Percentiles rank a stretch among this genome's conserved stretches.
Conservation (phyloP, 2,888 invertebrate genomes). For the Resseliella maxima region DNA sequence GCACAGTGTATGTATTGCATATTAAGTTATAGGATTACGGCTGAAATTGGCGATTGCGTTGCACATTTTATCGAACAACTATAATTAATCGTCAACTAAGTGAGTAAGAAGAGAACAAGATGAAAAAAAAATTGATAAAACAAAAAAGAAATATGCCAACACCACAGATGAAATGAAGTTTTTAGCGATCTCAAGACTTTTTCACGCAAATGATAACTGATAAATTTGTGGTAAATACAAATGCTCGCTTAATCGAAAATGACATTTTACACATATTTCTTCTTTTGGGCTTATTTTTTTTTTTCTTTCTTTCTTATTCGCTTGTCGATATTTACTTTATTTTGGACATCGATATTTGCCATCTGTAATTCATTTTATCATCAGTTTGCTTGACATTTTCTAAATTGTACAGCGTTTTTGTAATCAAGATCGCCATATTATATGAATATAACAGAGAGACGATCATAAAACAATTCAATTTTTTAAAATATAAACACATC, state of each 20-base stretch:
- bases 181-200: no score
- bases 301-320: not conserved
- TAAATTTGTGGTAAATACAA: not conserved
- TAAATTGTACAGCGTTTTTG: not conserved
- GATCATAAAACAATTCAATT: no score
- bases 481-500: no score
- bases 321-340: not conserved
- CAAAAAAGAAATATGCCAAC: no score
- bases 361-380: slow-evolving; percentile 15
- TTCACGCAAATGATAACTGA: no score
- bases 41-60: not conserved
- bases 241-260: not conserved
- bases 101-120: no score
- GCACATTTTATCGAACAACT: not conserved
- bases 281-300: not conserved
- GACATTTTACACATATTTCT: not conserved
- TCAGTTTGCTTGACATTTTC: not conserved
- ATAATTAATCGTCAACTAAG: not conserved
- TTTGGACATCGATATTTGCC: not conserved
- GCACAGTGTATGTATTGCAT: not conserved
- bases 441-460: no score
- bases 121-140: no score
- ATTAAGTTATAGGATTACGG: not conserved
- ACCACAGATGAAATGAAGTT: no score
- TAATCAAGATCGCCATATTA: no score